These are phyloP conservation scores for Chloroceryle amazona DNA, from an alignment of 2,797 vertebrate genomes.

Conservation along the genomic window DNA sequence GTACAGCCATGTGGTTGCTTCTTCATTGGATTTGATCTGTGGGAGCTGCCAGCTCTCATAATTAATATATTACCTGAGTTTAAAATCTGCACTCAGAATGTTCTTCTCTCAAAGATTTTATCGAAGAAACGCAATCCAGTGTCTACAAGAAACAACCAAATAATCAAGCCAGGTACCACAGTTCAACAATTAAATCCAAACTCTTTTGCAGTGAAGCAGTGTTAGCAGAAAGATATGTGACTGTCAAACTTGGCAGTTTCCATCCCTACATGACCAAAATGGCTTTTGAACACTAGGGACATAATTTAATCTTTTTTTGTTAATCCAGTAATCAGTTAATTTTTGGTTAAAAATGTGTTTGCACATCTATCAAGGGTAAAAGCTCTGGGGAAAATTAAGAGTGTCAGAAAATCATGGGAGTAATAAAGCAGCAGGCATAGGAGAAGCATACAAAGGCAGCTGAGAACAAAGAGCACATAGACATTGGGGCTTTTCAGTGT, in stretches of 20 bases:
- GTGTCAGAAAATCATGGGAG: not conserved
- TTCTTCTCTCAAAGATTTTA: not conserved
- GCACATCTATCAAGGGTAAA: not conserved
- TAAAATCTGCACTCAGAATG: not conserved
- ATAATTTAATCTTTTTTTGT: not conserved
- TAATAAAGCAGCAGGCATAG: not conserved
- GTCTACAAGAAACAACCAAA: not conserved
- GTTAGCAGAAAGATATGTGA: not conserved
- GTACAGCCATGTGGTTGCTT: not conserved
- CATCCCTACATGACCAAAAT: not conserved
- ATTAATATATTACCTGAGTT: not conserved
- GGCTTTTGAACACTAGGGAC: not conserved
- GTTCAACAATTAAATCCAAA: not conserved
- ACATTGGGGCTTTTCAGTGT: not conserved
- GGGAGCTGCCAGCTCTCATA: not conserved
- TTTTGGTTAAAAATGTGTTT: slow-evolving; percentile 1
- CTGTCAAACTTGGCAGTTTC: not conserved
- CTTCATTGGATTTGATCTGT: not conserved
- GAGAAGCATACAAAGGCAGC: not conserved
- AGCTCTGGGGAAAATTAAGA: not conserved
- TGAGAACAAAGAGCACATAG: not conserved
- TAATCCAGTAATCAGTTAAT: not conserved
- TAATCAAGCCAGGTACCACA: not conserved
- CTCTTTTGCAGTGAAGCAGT: not conserved
- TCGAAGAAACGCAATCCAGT: not conserved